Base-by-base conservation (phyloP, 2,888 invertebrate genomes). In the Abrostola tripartita region DNA sequence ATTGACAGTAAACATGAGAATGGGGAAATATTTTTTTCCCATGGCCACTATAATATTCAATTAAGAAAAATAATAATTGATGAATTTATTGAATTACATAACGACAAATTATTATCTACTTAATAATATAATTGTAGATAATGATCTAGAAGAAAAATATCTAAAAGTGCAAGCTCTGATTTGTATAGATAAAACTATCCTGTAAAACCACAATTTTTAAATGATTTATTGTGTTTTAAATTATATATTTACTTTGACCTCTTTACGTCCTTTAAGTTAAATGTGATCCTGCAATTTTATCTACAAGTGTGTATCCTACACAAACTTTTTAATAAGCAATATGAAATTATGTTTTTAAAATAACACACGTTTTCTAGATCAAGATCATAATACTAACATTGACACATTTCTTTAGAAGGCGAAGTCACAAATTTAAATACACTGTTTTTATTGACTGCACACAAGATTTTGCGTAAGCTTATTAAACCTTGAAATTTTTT, bases 291-390 rank as follows among this genome's bases (percentile, higher is more conserved):
- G n/a, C n/a, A 24, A 24, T 24, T 24, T 24, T 24, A 24, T 1
- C 24, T 24, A 24, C 24, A 1, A 24, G 24, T 24, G 24, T 24
- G 4, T 24, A 24, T 1, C 24, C 24, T 2, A 6, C 24, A 35
- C 8, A 35, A 35, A 10, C 14, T 1, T 35, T 10, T 11, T 11
- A 24, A 49, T 11, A 35, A 35, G 6, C 6, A 49, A n/a, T 24
- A 35, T 49, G 24, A 8, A 49, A 14, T 49, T 47, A 47, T 6
- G 14, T 0, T 47, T 12, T 24, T 12, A 6, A 36, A 49, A 4
- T 8, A 51, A 37, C 37, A 42, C 38, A 12, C 5, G 11, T 53
- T 56, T 74, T 71, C 61, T 83, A 63, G 71, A 70, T 81, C 81
- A 77, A 78, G 75, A 75, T 24, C 6, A 1, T 0, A 24, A 5